These are phyloP conservation scores for Hemiprocne comata DNA, from an alignment of 2,113 vertebrate genomes.

Conservation along the genomic window DNA sequence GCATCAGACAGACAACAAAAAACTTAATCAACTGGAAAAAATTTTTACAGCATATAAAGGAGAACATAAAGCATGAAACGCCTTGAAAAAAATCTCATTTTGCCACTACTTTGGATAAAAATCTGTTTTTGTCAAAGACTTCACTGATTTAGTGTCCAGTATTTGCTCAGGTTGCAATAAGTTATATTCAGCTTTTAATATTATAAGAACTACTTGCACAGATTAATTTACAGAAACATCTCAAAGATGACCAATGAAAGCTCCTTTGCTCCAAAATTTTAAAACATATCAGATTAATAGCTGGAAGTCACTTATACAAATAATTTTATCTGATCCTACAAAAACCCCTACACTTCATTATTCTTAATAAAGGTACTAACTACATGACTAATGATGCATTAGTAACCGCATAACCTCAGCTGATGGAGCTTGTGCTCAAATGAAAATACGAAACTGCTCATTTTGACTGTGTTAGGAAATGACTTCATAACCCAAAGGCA, in stretches of 20 bases:
- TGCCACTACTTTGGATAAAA: neutral
- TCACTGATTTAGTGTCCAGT: neutral
- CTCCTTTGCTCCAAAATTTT: neutral
- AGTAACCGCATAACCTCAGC: too few relatives aligned
- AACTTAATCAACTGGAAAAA: neutral
- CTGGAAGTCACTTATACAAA: neutral
- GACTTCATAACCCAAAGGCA: neutral
- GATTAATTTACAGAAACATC: neutral
- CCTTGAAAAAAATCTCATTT: neutral
- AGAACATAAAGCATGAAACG: neutral
- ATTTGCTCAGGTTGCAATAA: neutral
- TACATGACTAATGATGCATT: neutral
- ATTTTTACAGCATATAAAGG: neutral
- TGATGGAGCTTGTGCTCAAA: neutral
- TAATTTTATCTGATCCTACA: neutral
- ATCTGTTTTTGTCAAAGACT: neutral
- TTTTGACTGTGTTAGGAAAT: neutral
- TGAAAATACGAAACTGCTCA: neutral
- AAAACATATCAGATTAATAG: neutral
- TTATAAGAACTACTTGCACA: neutral
- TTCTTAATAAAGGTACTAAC: neutral
- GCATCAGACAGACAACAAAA: neutral
- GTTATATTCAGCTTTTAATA: neutral
- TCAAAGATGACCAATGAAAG: neutral
- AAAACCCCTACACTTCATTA: neutral